Conservation (phyloP, 2,797 vertebrate genomes). For the Sarcoramphus papa region DNA sequence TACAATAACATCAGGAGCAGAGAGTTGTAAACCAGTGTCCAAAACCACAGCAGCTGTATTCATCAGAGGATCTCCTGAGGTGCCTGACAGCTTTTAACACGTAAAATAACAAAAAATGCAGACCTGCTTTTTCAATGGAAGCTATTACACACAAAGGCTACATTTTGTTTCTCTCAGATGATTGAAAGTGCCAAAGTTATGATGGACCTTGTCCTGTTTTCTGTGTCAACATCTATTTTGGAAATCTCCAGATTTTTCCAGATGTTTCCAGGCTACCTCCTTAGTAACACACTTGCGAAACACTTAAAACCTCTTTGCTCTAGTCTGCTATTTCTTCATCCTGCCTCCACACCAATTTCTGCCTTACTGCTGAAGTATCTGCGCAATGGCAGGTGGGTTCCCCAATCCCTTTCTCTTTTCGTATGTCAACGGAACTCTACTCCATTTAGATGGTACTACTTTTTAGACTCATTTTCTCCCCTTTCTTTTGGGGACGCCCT, state of each 20-base stretch:
- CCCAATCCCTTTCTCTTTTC: not conserved
- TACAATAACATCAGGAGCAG: not conserved
- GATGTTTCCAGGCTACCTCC: not conserved
- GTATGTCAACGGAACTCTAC: rapidly evolving
- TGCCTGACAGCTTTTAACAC: not conserved
- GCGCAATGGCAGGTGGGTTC: not conserved
- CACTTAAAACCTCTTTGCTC: not conserved
- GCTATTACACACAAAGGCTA: not conserved
- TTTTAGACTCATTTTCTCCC: not conserved
- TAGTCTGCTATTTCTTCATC: not conserved
- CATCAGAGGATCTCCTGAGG: not conserved
- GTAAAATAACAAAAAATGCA: not conserved
- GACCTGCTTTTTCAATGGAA: not conserved
- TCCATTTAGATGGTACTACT: not conserved
- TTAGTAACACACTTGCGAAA: not conserved
- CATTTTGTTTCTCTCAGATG: not conserved
- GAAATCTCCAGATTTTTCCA: not conserved
- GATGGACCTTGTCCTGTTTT: not conserved
- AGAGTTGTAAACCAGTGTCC: not conserved
- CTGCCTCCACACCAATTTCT: not conserved
- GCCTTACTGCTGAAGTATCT: not conserved
- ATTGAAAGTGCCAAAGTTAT: rapidly evolving
- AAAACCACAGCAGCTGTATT: not conserved
- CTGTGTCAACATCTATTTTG: not conserved
- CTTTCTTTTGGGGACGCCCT: not conserved